phyloP scores from a whole-genome alignment of 2,888 invertebrate species.

The Trissolcus japonicus region DNA sequence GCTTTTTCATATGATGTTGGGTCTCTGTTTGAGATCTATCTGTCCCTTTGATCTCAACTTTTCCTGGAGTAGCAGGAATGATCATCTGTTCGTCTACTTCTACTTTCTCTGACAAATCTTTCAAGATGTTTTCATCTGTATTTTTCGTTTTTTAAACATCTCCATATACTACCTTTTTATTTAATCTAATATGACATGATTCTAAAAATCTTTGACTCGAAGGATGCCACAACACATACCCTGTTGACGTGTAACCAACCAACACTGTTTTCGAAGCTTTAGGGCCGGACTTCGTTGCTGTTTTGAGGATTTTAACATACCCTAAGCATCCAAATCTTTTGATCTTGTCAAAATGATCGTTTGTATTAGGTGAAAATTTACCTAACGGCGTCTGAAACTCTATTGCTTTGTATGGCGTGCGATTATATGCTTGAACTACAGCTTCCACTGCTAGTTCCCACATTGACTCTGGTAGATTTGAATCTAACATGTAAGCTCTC shows the following conservation, averaged over 20 bases:
- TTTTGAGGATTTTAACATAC: background rate
- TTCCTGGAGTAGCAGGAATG: too few species aligned
- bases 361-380: background rate
- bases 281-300: background rate
- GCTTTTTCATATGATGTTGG: background rate
- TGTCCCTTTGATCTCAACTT: too few species aligned
- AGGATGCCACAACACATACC: conserved; percentile 55
- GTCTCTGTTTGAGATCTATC: background rate
- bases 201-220: conserved; percentile 4
- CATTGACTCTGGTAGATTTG: background rate
- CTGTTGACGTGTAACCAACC: conserved; percentile 35
- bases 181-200: conserved; percentile 29
- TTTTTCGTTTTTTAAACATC: background rate
- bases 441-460: conserved; percentile 1
- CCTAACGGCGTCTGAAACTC: background rate
- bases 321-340: background rate
- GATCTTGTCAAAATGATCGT: background rate
- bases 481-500: conserved; percentile 2
- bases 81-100: too few species aligned
- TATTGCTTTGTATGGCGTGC: background rate
- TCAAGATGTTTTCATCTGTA: too few species aligned
- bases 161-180: conserved; percentile 6
- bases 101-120: too few species aligned
- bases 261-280: background rate
- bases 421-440: background rate